Conservation (phyloP, 2,888 invertebrate genomes). For the Melanchra persicariae region DNA sequence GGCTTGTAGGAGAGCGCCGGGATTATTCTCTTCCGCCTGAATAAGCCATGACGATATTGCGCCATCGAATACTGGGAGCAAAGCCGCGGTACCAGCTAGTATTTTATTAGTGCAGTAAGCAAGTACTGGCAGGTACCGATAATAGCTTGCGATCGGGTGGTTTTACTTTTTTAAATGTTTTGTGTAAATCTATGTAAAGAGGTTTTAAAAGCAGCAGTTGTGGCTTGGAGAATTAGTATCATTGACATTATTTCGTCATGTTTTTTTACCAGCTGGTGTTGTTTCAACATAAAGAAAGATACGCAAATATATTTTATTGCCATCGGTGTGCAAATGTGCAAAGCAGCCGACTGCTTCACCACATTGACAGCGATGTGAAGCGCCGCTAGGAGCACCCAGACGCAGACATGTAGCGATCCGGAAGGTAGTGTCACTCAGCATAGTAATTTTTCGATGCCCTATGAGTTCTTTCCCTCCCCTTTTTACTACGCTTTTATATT, state of each 20-base stretch:
- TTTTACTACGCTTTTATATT: too few species aligned
- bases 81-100: slow-evolving; percentile 42
- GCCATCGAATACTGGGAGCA: slow-evolving; percentile 36
- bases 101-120: slow-evolving; percentile 45
- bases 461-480: too few species aligned
- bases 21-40: slow-evolving; percentile 54
- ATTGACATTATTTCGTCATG: not conserved
- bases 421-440: too few species aligned
- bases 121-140: slow-evolving; percentile 28
- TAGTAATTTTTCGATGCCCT: too few species aligned
- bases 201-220: not conserved
- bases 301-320: not conserved
- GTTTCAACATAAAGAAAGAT: not conserved
- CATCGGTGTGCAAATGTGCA: too few species aligned
- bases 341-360: too few species aligned
- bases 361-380: too few species aligned
- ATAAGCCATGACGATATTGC: slow-evolving; percentile 55
- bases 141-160: not conserved
- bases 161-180: slow-evolving; percentile 3
- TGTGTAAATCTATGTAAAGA: not conserved
- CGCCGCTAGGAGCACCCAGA: too few species aligned
- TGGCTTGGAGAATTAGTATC: not conserved
- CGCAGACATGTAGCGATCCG: too few species aligned
- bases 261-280: not conserved
- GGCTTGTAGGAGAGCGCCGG: slow-evolving; percentile 35